Evolutionary conservation across 1,140 invertebrate genomes (phyloP).

Genomic region (Doryteuthis pealeii): DNA sequence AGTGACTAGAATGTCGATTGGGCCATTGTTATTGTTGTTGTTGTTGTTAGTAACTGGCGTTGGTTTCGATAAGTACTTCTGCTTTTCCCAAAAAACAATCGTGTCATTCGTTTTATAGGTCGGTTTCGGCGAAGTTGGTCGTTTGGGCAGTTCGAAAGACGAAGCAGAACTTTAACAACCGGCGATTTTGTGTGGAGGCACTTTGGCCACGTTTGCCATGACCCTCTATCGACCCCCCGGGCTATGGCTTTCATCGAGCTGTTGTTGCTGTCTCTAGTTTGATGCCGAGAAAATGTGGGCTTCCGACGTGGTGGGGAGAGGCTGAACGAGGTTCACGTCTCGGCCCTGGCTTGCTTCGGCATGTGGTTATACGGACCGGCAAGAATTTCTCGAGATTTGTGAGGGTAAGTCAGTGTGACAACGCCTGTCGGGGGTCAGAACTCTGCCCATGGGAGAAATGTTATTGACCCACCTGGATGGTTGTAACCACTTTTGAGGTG

Average conservation of each 20-base stretch:
- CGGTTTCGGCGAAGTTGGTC: conserved; percentile 1
- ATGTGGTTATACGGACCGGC: no score
- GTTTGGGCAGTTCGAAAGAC: conserved; percentile 17
- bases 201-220: conserved; percentile 38
- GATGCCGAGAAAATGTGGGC: conserved; percentile 30
- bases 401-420: no score
- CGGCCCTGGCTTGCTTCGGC: no score
- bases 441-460: no score
- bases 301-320: not conserved
- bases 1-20: not conserved
- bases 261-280: conserved; percentile 34
- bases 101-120: not conserved
- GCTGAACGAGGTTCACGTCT: no score
- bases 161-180: conserved; percentile 39
- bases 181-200: conserved; percentile 41
- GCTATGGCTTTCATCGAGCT: not conserved
- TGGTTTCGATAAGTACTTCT: not conserved
- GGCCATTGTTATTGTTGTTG: not conserved
- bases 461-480: no score
- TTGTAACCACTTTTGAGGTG: no score
- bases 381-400: no score
- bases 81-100: not conserved
- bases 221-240: not conserved
- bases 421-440: no score
- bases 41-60: not conserved